Evolutionary conservation across 2,888 invertebrate genomes (phyloP), one percentile per base, ranked within the genome.

Genomic region (Eurytoma californica): DNA sequence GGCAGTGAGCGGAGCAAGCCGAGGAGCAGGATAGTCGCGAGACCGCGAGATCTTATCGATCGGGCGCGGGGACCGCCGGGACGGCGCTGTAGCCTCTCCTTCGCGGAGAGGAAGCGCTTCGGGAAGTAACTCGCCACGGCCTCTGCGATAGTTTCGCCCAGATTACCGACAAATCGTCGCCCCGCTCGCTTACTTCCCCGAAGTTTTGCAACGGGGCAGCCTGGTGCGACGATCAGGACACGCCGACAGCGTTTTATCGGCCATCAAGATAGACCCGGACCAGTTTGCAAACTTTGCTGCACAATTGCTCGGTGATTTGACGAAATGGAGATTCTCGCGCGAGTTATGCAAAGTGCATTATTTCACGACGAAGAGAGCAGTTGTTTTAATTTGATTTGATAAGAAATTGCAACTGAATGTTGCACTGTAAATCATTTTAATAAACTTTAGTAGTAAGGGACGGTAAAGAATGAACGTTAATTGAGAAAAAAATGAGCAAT

Each of bases 21-120:
- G 24, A 24, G 39, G 39, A 39, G 39, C 39, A 4, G 39, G 39
- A n/a, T n/a, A 39, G 7, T 39, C 4, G 39, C 55, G 65, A 73
- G 73, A 2, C 57, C 69, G 18, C 55, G 65, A 73, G 73, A 65
- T 66, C 57, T 57, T 73, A 66, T 73, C 73, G 66, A 66, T 73
- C 57, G 28, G 61, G 20, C 13, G 60, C 49, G 60, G n/a, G 7
- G 58, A 49, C 49, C 3, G 72, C 63, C 61, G 28, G 18, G 49
- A 14, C 58, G 30, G 30, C 30, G n/a, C 58, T 58, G 9, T 7
- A 3, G 58, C 58, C 39, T 39, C 7, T 39, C 24, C 24, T 24
- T 24, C 1, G 1, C 9, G 9, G 9, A 9, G 39, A 39, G 39
- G 39, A 39, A 39, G 9, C 39, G 9, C 39, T 9, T 7, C 39